Evolutionary conservation across 1,140 invertebrate genomes (phyloP), one percentile per base, ranked within the genome.

Genomic region (Trachymyrmex cornetzi): DNA sequence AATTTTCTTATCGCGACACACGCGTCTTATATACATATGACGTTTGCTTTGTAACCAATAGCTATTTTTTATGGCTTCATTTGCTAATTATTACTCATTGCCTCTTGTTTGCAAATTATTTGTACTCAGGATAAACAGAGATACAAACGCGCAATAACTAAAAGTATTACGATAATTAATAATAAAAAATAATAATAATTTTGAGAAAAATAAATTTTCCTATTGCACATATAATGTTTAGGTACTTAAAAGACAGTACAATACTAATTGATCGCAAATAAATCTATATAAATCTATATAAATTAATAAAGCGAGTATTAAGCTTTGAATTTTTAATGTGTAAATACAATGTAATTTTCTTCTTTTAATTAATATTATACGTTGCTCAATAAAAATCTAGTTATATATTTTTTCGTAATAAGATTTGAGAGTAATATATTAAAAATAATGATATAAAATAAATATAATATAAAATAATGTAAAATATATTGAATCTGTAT

Each of bases 1-100:
- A 75, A 75, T 63, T 71, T 38, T 81, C 30, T 50, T 63, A 61
- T 75, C 19, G 16, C 3, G 19, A 75, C 69, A 84, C 38, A 27
- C 24, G 77, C 24, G 27, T 50, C 16, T 75, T 75, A 75, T 27
- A 38, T 55, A 3, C 63, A 12, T 67, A 44, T 67, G 34, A 48
- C 34, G 57, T 75, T 75, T 6, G 22, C 57, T 30, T 61, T 61
- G 24, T 24, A n/a, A 59, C 30, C 19, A 6, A 74, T 16, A 48
- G 12, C 0, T 30, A 59, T 27, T 59, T 67, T 72, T 61, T 5
- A 38, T 82, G 14, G 1, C 24, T 38, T 61, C 0, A 74, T 77
- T 74, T 48, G 38, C 9, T 24, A 7, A 24, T 72, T 66, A 66
- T 19, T 34, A 22, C n/a, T 69, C 63, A 22, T 80, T 19, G 19